phyloP scores from a whole-genome alignment of 2,113 vertebrate genomes.

The Ameiurus melas region DNA sequence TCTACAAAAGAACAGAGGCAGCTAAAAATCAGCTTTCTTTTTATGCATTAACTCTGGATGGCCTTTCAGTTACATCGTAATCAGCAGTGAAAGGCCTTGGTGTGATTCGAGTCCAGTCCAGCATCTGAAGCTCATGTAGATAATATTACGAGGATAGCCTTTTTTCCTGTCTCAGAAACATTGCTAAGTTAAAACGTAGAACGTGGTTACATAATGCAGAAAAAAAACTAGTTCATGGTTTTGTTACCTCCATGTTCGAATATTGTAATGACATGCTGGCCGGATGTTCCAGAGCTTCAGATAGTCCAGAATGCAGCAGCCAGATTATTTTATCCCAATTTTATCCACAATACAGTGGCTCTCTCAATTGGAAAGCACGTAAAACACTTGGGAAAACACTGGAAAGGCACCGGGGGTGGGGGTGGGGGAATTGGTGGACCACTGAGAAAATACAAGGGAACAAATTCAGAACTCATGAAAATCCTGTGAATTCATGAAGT shows the following conservation, averaged over 20 bases:
- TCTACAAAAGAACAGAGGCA: neutral
- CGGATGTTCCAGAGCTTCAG: neutral
- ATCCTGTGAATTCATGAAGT: neutral
- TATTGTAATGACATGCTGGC: neutral
- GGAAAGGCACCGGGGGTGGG: neutral
- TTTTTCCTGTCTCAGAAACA: neutral
- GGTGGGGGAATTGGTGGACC: no score
- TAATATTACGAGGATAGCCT: neutral
- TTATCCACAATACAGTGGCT: neutral
- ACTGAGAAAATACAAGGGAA: neutral
- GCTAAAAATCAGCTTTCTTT: neutral
- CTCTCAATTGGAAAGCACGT: neutral
- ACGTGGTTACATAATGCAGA: neutral
- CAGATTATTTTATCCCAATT: neutral
- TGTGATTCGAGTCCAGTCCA: neutral
- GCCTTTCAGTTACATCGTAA: neutral
- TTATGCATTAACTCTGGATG: conserved; percentile 2
- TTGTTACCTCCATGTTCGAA: neutral
- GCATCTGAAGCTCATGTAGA: neutral
- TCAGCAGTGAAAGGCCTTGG: neutral
- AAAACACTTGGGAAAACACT: neutral
- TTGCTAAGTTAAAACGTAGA: neutral
- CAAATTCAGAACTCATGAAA: neutral
- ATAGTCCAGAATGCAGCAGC: neutral
- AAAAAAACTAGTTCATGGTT: neutral